These are phyloP conservation scores for Chunga burmeisteri DNA, from an alignment of 2,113 vertebrate species.

Conservation along the genomic window DNA sequence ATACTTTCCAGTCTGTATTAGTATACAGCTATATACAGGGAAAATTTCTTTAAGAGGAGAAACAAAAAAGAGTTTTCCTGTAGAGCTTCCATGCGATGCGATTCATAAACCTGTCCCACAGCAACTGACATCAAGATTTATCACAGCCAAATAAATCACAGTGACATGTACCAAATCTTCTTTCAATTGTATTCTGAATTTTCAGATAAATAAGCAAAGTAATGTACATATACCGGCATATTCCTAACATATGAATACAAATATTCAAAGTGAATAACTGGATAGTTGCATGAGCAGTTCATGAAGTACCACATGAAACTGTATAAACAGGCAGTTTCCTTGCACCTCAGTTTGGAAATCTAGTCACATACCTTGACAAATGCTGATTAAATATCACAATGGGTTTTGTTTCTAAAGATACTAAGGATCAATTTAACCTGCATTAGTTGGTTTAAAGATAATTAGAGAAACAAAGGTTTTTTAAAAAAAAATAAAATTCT, in stretches of 20 bases:
- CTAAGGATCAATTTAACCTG: not conserved
- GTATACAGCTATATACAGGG: not conserved
- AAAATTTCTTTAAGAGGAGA: not conserved
- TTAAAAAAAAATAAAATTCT: not conserved
- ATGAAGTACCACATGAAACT: not conserved
- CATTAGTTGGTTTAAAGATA: not conserved
- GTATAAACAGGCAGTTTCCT: not conserved
- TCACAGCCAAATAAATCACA: not conserved
- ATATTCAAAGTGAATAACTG: not conserved
- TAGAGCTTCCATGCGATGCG: not conserved
- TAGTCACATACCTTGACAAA: not conserved
- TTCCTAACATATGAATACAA: not conserved
- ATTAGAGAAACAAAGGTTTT: not conserved
- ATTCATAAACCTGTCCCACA: not conserved
- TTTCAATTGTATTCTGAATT: not conserved
- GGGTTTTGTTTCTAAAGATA: not conserved
- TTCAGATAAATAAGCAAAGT: not conserved
- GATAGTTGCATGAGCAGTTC: not conserved
- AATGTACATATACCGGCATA: not conserved
- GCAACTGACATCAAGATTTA: not conserved
- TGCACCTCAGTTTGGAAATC: not conserved
- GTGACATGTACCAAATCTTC: not conserved
- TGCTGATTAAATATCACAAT: not conserved
- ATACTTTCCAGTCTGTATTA: not conserved
- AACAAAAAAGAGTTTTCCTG: not conserved